These are phyloP conservation scores for Poeciliopsis presidionis DNA, from an alignment of 2,797 vertebrate species.

Conservation along the genomic window DNA sequence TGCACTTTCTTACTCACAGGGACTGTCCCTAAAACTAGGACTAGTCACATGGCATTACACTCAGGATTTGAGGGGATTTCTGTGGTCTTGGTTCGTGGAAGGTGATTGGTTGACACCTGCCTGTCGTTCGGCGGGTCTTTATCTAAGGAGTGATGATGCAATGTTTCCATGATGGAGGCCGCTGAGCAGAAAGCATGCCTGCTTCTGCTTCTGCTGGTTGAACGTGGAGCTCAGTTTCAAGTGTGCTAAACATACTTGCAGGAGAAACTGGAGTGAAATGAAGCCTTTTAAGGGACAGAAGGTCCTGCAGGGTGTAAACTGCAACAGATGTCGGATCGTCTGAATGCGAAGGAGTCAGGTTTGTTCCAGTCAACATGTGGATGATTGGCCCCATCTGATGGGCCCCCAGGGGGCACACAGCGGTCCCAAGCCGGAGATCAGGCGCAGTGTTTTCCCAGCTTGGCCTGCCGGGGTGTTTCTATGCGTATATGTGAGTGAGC, in stretches of 20 bases:
- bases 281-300: no score
- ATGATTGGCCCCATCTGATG: slow-evolving; percentile 55
- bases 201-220: no score
- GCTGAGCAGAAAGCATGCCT: neutral
- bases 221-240: no score
- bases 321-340: neutral
- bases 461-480: slow-evolving; percentile 51
- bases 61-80: neutral
- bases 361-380: slow-evolving; percentile 10
- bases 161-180: neutral
- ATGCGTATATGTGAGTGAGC: slow-evolving; percentile 48
- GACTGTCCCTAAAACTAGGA: neutral
- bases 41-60: neutral
- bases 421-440: slow-evolving; percentile 55
- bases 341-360: neutral
- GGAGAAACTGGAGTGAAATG: no score
- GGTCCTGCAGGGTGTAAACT: neutral
- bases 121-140: neutral
- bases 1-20: neutral
- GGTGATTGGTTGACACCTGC: neutral
- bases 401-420: slow-evolving; percentile 44
- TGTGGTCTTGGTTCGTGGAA: neutral
- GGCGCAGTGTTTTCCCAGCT: slow-evolving; percentile 75
- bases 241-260: no score
- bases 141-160: neutral